Evolutionary conservation across 2,113 vertebrate genomes (phyloP).

Genomic region (Vimba vimba): DNA sequence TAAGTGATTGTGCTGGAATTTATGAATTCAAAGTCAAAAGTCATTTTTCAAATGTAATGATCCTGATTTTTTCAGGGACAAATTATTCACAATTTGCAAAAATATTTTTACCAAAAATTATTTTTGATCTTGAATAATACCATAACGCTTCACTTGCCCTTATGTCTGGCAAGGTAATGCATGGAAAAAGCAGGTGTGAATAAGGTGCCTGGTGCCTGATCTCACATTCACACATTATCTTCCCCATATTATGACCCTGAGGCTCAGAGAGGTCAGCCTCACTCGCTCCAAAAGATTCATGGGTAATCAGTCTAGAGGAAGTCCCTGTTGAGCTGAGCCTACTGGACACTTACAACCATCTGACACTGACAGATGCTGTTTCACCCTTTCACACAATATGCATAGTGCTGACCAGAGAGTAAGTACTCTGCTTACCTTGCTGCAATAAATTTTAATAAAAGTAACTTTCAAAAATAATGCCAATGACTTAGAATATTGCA

Average conservation of each 20-base stretch:
- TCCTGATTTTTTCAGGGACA: not conserved
- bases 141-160: not conserved
- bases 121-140: not conserved
- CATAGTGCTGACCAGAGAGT: slow-evolving; percentile 34
- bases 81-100: not conserved
- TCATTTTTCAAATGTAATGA: not conserved
- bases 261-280: slow-evolving; percentile 8
- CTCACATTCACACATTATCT: slow-evolving; percentile 7
- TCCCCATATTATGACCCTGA: slow-evolving; percentile 4
- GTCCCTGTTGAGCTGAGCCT: slow-evolving; percentile 21
- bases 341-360: slow-evolving; percentile 21
- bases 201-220: slow-evolving; percentile 1
- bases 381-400: slow-evolving; percentile 22
- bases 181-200: not conserved
- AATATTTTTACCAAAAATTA: not conserved
- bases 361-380: slow-evolving; percentile 34
- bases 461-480: slow-evolving; percentile 12
- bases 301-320: slow-evolving; percentile 24
- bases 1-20: not conserved
- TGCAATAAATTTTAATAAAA: not conserved
- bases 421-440: slow-evolving; percentile 15
- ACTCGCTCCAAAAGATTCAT: not conserved
- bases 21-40: not conserved
- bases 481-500: not conserved
- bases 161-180: not conserved